Base-by-base conservation (phyloP, 2,888 invertebrate species). In the Meteorus colon region DNA sequence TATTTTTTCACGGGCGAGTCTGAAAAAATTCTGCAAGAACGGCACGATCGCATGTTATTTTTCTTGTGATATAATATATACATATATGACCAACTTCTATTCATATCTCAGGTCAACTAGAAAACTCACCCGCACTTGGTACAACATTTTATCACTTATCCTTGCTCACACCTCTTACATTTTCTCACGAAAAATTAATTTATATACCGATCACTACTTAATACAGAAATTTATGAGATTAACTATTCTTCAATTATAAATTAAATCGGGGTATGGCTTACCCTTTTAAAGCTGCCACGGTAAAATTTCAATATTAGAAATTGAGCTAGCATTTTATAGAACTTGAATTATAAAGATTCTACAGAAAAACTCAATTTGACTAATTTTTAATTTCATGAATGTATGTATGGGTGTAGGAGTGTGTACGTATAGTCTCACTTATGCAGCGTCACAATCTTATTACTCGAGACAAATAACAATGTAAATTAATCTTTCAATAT, bases 271-370 rank as follows among this genome's bases (percentile, higher is more conserved):
- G 77, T 83, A 83, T 81, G 84, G 83, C 83, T 84, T 81, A 82
- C 81, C 82, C 82, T 79, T 78, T 55, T 83, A 80, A 84, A 84
- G 83, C 84, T 84, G 86, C 85, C 84, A 75, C 80, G 55, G n/a
- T 83, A 81, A 73, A 78, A 65, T 78, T 80, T 80, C 78, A 74
- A 80, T 73, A 67, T 78, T 74, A 77, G 69, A 48, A 51, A 69
- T 63, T 77, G 73, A 75, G 63, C 78, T 75, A 79, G 37, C 37
- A 34, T 37, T 19, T 41, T 1, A 41, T 24, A 14, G 14, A 63
- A 60, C 59, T 19, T 27, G 16, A 71, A 63, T 41, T 73, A 76
- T 8, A 78, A 74, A 67, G 45, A 77, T 71, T 48, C 74, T 69
- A 69, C 62, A 51, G n/a, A 55, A 1, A 5, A 19, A 55, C 5